Conservation (phyloP, 2,797 vertebrate species). For the Sylvia borin region DNA sequence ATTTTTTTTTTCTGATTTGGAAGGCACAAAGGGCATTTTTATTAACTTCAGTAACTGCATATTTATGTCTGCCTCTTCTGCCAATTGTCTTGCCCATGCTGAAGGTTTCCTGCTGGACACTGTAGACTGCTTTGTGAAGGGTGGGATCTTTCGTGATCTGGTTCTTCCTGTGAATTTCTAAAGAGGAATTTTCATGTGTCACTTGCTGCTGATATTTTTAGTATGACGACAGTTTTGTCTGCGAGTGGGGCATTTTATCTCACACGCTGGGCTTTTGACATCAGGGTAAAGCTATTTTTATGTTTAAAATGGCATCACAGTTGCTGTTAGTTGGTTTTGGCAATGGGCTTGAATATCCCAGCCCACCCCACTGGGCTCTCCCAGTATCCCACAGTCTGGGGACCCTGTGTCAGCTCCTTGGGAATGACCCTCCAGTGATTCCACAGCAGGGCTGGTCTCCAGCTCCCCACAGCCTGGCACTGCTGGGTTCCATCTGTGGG, state of each 20-base stretch:
- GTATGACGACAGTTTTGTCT: neutral
- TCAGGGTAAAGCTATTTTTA: neutral
- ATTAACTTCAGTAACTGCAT: neutral
- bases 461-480: neutral
- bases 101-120: neutral
- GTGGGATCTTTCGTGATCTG: neutral
- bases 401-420: rapidly evolving
- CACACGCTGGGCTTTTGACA: neutral
- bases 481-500: too few relatives aligned
- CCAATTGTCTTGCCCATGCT: neutral
- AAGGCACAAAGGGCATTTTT: neutral
- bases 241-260: neutral
- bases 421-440: rapidly evolving
- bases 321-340: neutral
- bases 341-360: neutral
- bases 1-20: neutral
- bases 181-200: conserved; percentile 9
- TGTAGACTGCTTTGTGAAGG: neutral
- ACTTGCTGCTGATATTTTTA: conserved; percentile 5
- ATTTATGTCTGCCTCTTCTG: neutral
- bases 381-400: neutral
- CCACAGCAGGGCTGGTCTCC: neutral
- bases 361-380: rapidly evolving
- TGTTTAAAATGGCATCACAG: neutral
- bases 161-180: neutral